A percentile compares a stretch with the other conserved stretches of the same genome.
Conservation (phyloP, 1,140 invertebrate species). For the Drosophila prosaltans region DNA sequence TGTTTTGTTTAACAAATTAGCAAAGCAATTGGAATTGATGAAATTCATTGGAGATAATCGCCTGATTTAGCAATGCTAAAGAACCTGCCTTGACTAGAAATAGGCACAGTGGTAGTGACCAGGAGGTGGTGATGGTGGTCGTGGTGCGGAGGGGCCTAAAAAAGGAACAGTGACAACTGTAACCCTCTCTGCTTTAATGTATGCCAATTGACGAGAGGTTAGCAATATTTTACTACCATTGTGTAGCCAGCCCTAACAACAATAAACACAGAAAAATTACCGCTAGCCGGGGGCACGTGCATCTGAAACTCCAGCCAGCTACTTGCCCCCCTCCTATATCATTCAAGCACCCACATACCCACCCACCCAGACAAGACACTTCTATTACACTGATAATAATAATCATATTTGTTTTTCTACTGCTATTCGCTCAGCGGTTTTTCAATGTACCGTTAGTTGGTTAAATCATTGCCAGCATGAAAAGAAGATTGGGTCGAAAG, state of each 20-base stretch:
- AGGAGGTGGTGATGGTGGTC: neutral
- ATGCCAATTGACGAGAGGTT: conserved; percentile 10
- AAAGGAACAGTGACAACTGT: conserved; percentile 2
- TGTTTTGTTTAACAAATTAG: conserved; percentile 39
- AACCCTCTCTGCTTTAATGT: conserved; percentile 12
- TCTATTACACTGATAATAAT: neutral
- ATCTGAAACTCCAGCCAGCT: neutral
- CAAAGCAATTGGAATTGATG: conserved; percentile 19
- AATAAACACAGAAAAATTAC: neutral
- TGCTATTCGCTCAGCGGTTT: neutral
- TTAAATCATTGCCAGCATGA: conserved; percentile 14
- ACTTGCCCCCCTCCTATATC: no score
- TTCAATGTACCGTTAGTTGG: conserved; percentile 16
- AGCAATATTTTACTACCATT: neutral
- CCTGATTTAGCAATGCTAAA: conserved; percentile 1
- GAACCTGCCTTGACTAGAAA: neutral
- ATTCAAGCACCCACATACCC: neutral
- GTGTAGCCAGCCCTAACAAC: neutral
- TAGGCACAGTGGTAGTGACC: neutral
- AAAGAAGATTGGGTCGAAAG: conserved; percentile 9
- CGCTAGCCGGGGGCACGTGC: conserved; percentile 19
- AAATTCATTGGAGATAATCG: conserved; percentile 6
- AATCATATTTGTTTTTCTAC: conserved; percentile 9
- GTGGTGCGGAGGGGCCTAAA: no score
- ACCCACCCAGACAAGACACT: neutral